Conservation (phyloP, 1,140 invertebrate genomes). For the Asbolus verrucosus region DNA sequence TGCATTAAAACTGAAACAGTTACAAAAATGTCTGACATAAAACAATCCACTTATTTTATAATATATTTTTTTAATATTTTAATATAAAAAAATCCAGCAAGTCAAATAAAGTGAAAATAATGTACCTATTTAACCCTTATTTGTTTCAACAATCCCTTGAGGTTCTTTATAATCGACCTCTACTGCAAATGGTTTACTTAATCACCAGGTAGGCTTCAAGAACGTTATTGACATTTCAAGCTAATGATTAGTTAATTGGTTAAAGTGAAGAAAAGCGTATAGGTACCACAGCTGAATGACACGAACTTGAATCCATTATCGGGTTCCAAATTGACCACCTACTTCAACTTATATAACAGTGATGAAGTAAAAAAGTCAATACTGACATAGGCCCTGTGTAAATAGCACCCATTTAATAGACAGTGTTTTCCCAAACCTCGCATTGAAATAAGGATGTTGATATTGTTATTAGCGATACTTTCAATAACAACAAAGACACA, state of each 20-base stretch:
- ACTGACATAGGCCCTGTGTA: neutral
- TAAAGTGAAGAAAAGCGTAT: conserved; percentile 8
- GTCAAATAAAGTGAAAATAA: too few species aligned
- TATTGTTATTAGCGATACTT: conserved; percentile 10
- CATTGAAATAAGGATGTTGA: conserved; percentile 21
- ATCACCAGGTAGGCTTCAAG: neutral
- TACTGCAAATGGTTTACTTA: neutral
- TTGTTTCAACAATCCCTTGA: neutral
- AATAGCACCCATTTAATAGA: neutral
- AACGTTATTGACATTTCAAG: conserved; percentile 30
- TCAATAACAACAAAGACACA: conserved; percentile 2
- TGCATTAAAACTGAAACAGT: too few species aligned
- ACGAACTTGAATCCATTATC: conserved; percentile 9
- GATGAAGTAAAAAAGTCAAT: conserved; percentile 32
- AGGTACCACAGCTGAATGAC: neutral
- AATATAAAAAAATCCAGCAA: too few species aligned
- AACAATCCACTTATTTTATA: too few species aligned
- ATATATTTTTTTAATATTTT: too few species aligned
- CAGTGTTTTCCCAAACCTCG: conserved; percentile 17
- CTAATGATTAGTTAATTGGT: conserved; percentile 27
- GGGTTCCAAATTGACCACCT: conserved; percentile 5
- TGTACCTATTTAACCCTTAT: too few species aligned
- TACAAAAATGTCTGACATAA: too few species aligned
- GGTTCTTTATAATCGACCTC: conserved; percentile 1
- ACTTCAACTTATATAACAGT: conserved; percentile 7